A percentile compares a stretch with the other conserved stretches of the same genome.
These are phyloP conservation scores for Fregetta grallaria DNA, from an alignment of 2,113 vertebrate genomes.

Conservation along the genomic window DNA sequence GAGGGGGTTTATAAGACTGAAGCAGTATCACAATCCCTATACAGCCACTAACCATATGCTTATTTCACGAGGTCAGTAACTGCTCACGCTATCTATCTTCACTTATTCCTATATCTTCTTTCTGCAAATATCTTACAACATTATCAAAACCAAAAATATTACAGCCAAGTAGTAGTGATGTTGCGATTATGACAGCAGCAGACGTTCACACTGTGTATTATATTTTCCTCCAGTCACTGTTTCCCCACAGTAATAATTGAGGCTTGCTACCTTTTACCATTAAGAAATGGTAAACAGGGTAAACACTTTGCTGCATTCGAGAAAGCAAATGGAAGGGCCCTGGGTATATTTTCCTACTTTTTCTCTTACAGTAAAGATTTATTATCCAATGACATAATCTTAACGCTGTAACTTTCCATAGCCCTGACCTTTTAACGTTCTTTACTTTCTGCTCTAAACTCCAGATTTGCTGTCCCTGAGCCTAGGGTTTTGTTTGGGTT, in stretches of 20 bases:
- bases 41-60: neutral
- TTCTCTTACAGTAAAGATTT: neutral
- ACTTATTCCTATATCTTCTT: fast-evolving
- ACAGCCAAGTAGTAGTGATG: neutral
- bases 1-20: neutral
- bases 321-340: neutral
- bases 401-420: neutral
- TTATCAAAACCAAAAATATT: neutral
- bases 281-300: neutral
- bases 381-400: neutral
- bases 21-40: neutral
- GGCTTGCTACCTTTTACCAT: neutral
- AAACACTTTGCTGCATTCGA: neutral
- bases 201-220: fast-evolving
- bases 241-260: neutral
- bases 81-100: neutral
- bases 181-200: neutral
- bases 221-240: neutral
- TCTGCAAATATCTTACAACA: neutral
- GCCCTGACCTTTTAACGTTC: neutral
- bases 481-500: neutral
- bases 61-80: neutral
- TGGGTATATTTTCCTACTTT: neutral
- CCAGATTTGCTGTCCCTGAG: neutral
- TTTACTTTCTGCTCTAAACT: neutral